These are phyloP conservation scores for Chelonus formosanus DNA, from an alignment of 2,888 invertebrate species.

Conservation along the genomic window DNA sequence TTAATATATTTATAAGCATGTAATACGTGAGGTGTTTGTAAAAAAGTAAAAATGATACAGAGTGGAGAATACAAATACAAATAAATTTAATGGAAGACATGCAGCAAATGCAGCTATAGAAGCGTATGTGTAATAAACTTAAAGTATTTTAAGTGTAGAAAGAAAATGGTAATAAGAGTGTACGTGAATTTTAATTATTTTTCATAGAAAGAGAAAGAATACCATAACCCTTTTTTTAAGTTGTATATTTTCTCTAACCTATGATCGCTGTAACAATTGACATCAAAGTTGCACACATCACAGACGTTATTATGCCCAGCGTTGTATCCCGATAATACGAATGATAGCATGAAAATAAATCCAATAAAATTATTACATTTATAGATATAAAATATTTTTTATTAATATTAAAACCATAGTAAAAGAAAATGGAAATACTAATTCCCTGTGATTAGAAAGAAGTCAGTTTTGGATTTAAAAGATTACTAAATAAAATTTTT, in stretches of 20 bases:
- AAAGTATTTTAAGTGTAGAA: too few relatives aligned
- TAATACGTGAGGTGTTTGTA: too few relatives aligned
- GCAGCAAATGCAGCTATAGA: too few relatives aligned
- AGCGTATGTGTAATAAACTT: too few relatives aligned
- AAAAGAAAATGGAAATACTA: not conserved
- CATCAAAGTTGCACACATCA: slow-evolving; percentile 62
- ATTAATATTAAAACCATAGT: not conserved
- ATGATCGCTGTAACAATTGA: slow-evolving; percentile 63
- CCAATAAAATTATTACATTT: slow-evolving; percentile 51
- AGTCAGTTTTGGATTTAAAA: too few relatives aligned
- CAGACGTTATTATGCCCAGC: slow-evolving; percentile 60
- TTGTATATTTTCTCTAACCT: slow-evolving; percentile 63
- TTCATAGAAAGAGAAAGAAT: slow-evolving; percentile 24
- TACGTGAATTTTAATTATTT: not conserved
- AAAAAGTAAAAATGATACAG: too few relatives aligned
- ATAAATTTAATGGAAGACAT: too few relatives aligned
- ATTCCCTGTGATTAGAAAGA: not conserved
- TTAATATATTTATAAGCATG: too few relatives aligned
- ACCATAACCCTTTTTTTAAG: slow-evolving; percentile 56
- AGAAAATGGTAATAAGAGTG: not conserved
- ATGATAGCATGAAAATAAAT: slow-evolving; percentile 64
- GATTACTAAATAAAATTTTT: too few relatives aligned
- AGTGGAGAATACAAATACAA: too few relatives aligned
- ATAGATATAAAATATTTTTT: not conserved
- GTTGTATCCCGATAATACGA: slow-evolving; percentile 61